These are phyloP conservation scores for Scaptomyza reducta DNA, from an alignment of 2,888 invertebrate genomes.

Conservation along the genomic window DNA sequence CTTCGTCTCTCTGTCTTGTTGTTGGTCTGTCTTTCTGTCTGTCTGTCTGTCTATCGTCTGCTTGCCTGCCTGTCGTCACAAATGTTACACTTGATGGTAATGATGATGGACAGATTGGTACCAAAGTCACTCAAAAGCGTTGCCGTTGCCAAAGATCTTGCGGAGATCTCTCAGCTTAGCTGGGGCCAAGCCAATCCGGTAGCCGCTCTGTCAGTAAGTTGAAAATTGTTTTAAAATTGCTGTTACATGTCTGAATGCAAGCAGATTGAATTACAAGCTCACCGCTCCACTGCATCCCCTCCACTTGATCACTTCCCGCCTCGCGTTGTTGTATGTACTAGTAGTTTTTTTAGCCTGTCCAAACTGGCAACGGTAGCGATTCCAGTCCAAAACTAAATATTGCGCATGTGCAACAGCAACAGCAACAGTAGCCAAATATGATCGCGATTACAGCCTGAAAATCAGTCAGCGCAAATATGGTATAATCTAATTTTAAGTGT, in stretches of 20 bases:
- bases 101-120: constrained; percentile 84
- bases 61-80: constrained; percentile 78
- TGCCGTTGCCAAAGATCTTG: constrained; percentile 56
- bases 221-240: constrained; percentile 84
- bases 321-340: not conserved
- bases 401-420: constrained; percentile 47
- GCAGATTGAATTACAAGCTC: constrained; percentile 82
- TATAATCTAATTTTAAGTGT: constrained; percentile 83
- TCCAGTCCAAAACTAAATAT: constrained; percentile 67
- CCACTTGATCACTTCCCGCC: not conserved
- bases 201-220: constrained; percentile 83
- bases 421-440: constrained; percentile 45
- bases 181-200: constrained; percentile 73
- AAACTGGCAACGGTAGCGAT: constrained; percentile 59
- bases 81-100: constrained; percentile 82
- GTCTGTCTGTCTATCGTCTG: constrained; percentile 51
- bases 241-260: constrained; percentile 83
- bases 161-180: constrained; percentile 54
- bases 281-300: constrained; percentile 39
- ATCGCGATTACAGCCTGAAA: constrained; percentile 62
- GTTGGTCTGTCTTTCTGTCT: constrained; percentile 18
- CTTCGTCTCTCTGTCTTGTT: constrained; percentile 2
- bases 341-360: constrained; percentile 15
- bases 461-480: constrained; percentile 75
- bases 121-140: constrained; percentile 82